phyloP scores from a whole-genome alignment of 2,888 invertebrate genomes.

The Tachina lurida region DNA sequence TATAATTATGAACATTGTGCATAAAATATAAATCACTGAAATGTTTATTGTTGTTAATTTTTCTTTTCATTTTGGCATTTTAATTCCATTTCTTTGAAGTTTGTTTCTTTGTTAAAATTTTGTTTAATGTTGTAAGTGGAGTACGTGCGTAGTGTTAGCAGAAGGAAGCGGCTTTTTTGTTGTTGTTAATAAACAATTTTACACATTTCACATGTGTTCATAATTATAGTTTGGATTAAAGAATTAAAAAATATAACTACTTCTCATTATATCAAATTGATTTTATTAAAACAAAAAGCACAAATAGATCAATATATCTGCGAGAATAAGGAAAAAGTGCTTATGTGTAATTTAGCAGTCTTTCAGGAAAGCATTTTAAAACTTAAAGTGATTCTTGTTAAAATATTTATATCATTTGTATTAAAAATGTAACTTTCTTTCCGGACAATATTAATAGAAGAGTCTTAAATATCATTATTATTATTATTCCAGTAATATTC shows the following conservation, averaged over 20 bases:
- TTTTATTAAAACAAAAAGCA: background rate
- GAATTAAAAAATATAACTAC: background rate
- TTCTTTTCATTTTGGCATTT: conserved; percentile 18
- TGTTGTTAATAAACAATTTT: background rate
- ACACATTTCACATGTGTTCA: background rate
- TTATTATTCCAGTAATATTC: too few relatives aligned
- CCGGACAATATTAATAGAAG: too few relatives aligned
- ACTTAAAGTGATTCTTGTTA: too few relatives aligned
- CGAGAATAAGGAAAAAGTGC: background rate
- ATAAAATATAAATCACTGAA: conserved; percentile 8
- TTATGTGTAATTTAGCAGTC: too few relatives aligned
- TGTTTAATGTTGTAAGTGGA: background rate
- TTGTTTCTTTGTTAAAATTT: background rate
- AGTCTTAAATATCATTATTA: too few relatives aligned
- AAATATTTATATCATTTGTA: too few relatives aligned
- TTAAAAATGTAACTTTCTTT: too few relatives aligned
- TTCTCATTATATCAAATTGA: background rate
- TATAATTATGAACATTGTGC: background rate
- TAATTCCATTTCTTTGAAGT: conserved; percentile 31
- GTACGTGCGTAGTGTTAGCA: background rate
- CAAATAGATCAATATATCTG: background rate
- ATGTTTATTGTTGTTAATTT: conserved; percentile 18
- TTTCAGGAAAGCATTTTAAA: too few relatives aligned
- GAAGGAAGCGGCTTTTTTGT: background rate
- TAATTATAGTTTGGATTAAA: background rate